These are phyloP conservation scores for Eulemur rubriventer DNA, from an alignment of 2,797 vertebrate genomes.

Conservation along the genomic window DNA sequence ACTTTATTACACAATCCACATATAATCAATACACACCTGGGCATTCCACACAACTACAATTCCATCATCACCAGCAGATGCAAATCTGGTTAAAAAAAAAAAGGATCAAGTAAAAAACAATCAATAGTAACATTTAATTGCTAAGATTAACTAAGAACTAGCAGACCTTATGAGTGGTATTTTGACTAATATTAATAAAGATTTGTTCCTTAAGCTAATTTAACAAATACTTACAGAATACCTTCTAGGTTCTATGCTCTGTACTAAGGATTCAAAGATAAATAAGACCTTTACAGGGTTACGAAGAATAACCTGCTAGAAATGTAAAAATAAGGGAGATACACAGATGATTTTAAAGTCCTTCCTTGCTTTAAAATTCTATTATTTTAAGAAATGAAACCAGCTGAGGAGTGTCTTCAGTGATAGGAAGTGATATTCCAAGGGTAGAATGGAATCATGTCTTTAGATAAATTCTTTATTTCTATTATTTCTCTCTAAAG, in stretches of 20 bases:
- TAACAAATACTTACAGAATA: constrained; percentile 26
- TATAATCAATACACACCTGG: constrained; percentile 86
- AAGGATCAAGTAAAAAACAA: constrained; percentile 5
- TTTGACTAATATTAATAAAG: neutral
- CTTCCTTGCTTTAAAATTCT: neutral
- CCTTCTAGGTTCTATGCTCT: neutral
- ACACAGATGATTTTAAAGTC: neutral
- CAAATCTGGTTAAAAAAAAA: constrained; percentile 89
- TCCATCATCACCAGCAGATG: constrained; percentile 97
- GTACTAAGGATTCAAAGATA: neutral
- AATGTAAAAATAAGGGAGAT: constrained; percentile 13
- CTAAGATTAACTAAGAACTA: constrained; percentile 7
- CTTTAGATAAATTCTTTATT: neutral
- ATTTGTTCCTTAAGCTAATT: constrained; percentile 36
- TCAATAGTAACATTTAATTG: constrained; percentile 36
- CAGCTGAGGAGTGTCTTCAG: neutral
- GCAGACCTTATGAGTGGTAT: neutral
- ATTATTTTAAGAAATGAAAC: constrained; percentile 11
- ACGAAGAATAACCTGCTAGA: constrained; percentile 31
- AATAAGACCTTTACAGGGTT: neutral
- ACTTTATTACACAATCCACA: neutral
- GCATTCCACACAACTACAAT: constrained; percentile 94
- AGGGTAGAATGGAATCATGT: neutral
- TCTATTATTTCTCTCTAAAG: constrained; percentile 33
- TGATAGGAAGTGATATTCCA: neutral